Evolutionary conservation across 2,113 vertebrate genomes (phyloP).

Genomic region (Saccopteryx leptura): DNA sequence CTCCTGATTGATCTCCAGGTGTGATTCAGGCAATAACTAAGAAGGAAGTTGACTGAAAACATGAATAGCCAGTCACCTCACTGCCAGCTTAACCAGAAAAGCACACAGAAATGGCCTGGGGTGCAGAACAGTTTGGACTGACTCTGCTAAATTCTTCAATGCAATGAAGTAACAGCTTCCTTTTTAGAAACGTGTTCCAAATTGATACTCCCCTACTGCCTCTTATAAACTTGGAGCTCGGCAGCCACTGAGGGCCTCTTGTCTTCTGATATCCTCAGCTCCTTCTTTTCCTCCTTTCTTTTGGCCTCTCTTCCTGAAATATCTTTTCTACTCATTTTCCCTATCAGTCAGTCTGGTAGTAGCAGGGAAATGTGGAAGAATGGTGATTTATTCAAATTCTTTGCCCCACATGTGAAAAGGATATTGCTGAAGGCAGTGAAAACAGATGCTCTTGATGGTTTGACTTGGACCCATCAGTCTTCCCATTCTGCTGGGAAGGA

Average conservation of each 20-base stretch:
- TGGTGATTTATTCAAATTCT: conserved; percentile 1
- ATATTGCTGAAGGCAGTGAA: background rate
- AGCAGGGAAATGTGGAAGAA: conserved; percentile 9
- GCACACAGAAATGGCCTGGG: background rate
- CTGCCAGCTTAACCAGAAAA: conserved; percentile 14
- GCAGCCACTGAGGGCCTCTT: background rate
- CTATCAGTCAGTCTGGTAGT: background rate
- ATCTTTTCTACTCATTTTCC: background rate
- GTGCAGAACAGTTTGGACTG: background rate
- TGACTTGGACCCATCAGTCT: background rate
- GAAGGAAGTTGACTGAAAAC: conserved; percentile 44
- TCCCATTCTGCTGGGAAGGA: background rate
- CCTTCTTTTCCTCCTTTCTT: background rate
- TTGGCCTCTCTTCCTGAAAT: background rate
- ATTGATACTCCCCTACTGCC: background rate
- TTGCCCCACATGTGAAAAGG: background rate
- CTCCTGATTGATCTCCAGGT: conserved; percentile 19
- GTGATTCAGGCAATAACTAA: conserved; percentile 26
- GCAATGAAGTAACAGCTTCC: background rate
- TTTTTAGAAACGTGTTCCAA: conserved; percentile 45
- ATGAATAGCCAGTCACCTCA: conserved; percentile 16
- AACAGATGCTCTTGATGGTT: background rate
- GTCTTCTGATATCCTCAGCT: background rate
- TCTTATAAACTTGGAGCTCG: conserved; percentile 25
- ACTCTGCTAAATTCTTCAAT: background rate